Base-by-base conservation (phyloP, 2,888 invertebrate genomes). In the Trimorus sp. region DNA sequence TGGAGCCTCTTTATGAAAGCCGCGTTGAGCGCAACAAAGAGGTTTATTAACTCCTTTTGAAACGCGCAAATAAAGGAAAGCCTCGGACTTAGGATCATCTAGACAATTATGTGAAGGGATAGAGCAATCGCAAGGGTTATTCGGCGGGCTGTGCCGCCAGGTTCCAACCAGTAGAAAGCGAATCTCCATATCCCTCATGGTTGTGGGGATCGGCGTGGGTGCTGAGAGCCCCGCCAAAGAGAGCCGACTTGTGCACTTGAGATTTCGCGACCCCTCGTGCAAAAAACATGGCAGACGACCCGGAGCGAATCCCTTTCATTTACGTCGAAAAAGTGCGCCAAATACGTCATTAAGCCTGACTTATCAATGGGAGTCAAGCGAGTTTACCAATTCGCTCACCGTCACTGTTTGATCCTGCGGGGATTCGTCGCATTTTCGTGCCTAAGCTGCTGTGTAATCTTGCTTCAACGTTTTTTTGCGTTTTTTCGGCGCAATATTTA, bases 221-320 rank as follows among this genome's bases (percentile, higher is more conserved):
- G 88, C 88, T 88, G 89, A 89, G 90, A 89, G 90, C 85, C 87
- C 89, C 87, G 86, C 87, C 89, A 88, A 89, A 89, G 89, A 89
- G 89, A 89, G 88, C 78, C 77, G 84, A 75, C 79, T 75, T 85
- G 88, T 89, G 88, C 89, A 90, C 90, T 90, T 88, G 90, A 90
- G 88, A 71, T 87, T 86, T 85, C 85, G 88, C 89, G 88, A 87
- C 89, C 89, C 88, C 86, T 87, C 82, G 85, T 86, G 85, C 83
- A 86, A 88, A 84, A 88, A 89, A 90, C 88, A 90, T 90, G 90
- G 90, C 90, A 84, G 90, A 86, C 88, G 56, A 76, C 83, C 84
- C 82, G 81, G 85, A 85, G 83, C 85, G 84, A 73, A 76, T 78
- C 83, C 65, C 76, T 69, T 66, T 70, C 60, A 54, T 68, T 71